Percentiles rank a stretch among this genome's conserved stretches.
phyloP scores from a whole-genome alignment of 2,888 invertebrate species.

The Acanthacorydalis orientalis region DNA sequence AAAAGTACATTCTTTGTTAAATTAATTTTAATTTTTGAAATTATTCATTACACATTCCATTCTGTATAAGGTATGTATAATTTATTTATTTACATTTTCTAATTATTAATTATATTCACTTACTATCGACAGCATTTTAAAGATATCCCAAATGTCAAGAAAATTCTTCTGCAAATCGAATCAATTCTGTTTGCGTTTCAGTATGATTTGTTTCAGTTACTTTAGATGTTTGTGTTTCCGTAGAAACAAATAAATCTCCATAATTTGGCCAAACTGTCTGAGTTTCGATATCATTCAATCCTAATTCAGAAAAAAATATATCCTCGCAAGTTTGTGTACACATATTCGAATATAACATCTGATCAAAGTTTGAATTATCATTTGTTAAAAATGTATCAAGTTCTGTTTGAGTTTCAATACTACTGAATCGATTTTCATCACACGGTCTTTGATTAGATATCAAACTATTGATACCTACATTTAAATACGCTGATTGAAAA shows the following conservation, averaged over 20 bases:
- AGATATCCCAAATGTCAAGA: constrained; percentile 1
- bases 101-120: too few species aligned
- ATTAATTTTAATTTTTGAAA: too few species aligned
- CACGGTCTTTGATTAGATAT: constrained; percentile 15
- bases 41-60: too few species aligned
- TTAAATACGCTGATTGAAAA: background rate
- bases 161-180: constrained; percentile 1
- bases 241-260: constrained; percentile 36
- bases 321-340: constrained; percentile 38
- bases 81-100: too few species aligned
- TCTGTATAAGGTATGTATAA: too few species aligned
- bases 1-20: too few species aligned
- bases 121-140: background rate
- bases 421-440: constrained; percentile 24
- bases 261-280: constrained; percentile 40
- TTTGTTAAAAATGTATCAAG: constrained; percentile 20
- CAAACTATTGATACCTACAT: background rate
- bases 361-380: constrained; percentile 23
- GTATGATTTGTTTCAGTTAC: constrained; percentile 27
- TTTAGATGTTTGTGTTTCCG: constrained; percentile 38
- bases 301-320: constrained; percentile 30
- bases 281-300: constrained; percentile 43
- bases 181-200: constrained; percentile 35
- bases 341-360: constrained; percentile 27
- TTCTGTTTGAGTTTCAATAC: constrained; percentile 44